Evolutionary conservation across 1,140 invertebrate genomes (phyloP).

Genomic region (Apis mellifera): Amel_HAv3.1 CM009931.2:20765501-20766000

Average conservation of each 20-base stretch:
- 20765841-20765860: background rate
- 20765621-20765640: background rate
- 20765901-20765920: no score
- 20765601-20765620: background rate
- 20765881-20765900: conserved; percentile 1
- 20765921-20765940: background rate
- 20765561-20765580: background rate
- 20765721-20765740: background rate
- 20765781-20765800: background rate
- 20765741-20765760: background rate
- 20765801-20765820: background rate
- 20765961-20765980: background rate
- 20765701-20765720: no score
- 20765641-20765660: background rate
- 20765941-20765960: background rate
- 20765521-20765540: background rate
- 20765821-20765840: background rate
- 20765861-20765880: background rate
- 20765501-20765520: background rate
- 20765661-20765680: no score
- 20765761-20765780: background rate
- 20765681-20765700: no score
- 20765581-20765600: no score
- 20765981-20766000: background rate
- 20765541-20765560: background rate